Conservation (phyloP, 2,888 invertebrate species). For the Acleris laterana region DNA sequence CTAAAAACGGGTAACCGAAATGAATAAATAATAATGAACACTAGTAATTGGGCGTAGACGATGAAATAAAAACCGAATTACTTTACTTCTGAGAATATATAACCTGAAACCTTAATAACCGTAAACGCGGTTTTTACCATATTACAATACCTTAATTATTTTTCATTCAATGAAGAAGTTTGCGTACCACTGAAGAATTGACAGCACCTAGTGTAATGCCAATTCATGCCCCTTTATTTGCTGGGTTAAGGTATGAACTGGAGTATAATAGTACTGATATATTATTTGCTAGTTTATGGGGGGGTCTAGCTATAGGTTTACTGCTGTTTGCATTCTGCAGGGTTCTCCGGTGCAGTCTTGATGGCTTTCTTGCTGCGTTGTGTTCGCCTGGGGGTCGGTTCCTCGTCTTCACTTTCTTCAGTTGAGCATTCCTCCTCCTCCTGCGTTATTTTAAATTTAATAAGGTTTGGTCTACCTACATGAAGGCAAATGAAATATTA, state of each 20-base stretch:
- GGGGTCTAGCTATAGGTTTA: slow-evolving; percentile 59
- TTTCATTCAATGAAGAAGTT: background rate
- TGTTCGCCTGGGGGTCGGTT: slow-evolving; percentile 68
- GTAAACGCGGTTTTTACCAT: background rate
- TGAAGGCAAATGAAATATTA: too few relatives aligned
- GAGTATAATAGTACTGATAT: slow-evolving; percentile 10
- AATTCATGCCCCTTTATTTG: slow-evolving; percentile 3
- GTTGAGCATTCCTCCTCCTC: slow-evolving; percentile 82
- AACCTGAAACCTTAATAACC: background rate
- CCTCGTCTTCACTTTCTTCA: slow-evolving; percentile 86
- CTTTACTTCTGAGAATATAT: too few relatives aligned
- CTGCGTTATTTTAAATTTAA: slow-evolving; percentile 47
- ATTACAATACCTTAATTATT: background rate
- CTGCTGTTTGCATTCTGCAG: slow-evolving; percentile 90
- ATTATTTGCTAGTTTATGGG: slow-evolving; percentile 1
- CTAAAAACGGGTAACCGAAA: too few relatives aligned
- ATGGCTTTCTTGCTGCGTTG: slow-evolving; percentile 65
- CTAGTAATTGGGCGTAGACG: too few relatives aligned
- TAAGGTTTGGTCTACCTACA: background rate
- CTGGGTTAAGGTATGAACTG: slow-evolving; percentile 1
- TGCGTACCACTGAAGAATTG: slow-evolving; percentile 27
- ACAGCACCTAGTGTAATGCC: slow-evolving; percentile 32
- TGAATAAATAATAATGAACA: too few relatives aligned
- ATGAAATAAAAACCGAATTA: too few relatives aligned
- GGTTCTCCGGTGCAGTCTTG: slow-evolving; percentile 64